Percentiles rank a stretch among this genome's conserved stretches.
These are phyloP conservation scores for Pseudomyrmex pallidus DNA, from an alignment of 1,140 invertebrate genomes.

Conservation along the genomic window DNA sequence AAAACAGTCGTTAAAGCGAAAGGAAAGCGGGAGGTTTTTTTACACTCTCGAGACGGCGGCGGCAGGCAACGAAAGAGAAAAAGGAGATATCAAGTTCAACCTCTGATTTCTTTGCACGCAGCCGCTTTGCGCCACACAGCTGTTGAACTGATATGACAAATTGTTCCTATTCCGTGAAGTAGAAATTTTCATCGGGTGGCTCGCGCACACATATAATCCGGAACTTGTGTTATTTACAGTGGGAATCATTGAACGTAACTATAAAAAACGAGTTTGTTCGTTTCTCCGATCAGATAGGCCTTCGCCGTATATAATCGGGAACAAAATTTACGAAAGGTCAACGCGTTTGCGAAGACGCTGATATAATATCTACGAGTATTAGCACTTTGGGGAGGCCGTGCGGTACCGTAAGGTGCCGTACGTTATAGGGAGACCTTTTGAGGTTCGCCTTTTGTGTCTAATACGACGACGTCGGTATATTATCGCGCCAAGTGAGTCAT, in stretches of 20 bases:
- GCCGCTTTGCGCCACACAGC: slow-evolving; percentile 32
- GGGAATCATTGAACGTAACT: neutral
- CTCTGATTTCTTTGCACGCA: slow-evolving; percentile 62
- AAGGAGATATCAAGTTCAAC: slow-evolving; percentile 71
- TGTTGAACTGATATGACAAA: slow-evolving; percentile 52
- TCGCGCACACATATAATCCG: neutral
- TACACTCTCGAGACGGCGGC: slow-evolving; percentile 30
- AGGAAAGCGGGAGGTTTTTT: slow-evolving; percentile 63
- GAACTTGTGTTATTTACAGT: slow-evolving; percentile 27
- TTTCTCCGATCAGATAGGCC: neutral
- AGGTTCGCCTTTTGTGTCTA: slow-evolving; percentile 48
- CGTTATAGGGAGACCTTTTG: slow-evolving; percentile 37
- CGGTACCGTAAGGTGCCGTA: neutral
- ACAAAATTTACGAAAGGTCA: slow-evolving; percentile 57
- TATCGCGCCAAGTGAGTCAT: slow-evolving; percentile 45
- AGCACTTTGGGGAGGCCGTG: slow-evolving; percentile 42
- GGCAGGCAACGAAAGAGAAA: slow-evolving; percentile 30
- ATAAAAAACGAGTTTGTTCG: slow-evolving; percentile 17
- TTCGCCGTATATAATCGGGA: neutral
- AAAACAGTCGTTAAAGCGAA: slow-evolving; percentile 76
- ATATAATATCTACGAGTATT: slow-evolving; percentile 56
- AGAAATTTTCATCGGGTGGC: slow-evolving; percentile 15
- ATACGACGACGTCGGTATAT: slow-evolving; percentile 47
- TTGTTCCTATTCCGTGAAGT: slow-evolving; percentile 13
- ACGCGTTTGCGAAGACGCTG: slow-evolving; percentile 37